Base-by-base conservation (phyloP, 2,888 invertebrate species). In the Dryocosmus kuriphilus region DNA sequence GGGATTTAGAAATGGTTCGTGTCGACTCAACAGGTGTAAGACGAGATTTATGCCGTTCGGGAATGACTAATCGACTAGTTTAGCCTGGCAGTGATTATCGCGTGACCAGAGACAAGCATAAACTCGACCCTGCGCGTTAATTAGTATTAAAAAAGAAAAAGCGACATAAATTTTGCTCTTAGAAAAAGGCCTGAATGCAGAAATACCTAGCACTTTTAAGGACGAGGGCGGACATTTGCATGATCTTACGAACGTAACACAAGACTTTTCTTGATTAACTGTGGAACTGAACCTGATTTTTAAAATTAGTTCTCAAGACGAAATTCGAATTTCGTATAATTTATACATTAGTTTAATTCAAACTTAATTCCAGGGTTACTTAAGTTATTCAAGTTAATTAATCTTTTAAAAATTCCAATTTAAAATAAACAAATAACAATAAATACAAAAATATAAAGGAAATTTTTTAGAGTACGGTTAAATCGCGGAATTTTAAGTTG, bases 31-130 rank as follows among this genome's bases (percentile, higher is more conserved):
- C 51, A 71, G 51, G 71, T 71, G 71, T 71, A 71, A 51, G 51
- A 11, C 11, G 30, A 71, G 30, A 71, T 71, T 71, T 71, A 71
- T 71, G n/a, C 32, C 27, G 51, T 51, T 71, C 51, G 27, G 14
- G 51, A 71, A 71, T 71, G 51, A 51, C 51, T 71, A 71, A 71
- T 71, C 71, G 71, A 71, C 71, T 71, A 71, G 71, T 71, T 71
- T 51, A 51, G 51, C 71, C 30, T 71, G 51, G 51, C 30, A 71
- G 71, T 71, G 71, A 71, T 71, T 71, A 71, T 71, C 71, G 71
- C 71, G 71, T 71, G 71, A 71, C 71, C 71, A 71, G 71, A 71
- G 71, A 51, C n/a, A 30, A 46, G 51, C 51, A 71, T 71, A 71
- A 71, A 71, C 46, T 71, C 51, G 71, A 51, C n/a, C 71, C 30